Percentiles rank a stretch among this genome's conserved stretches.
Evolutionary conservation across 2,797 vertebrate species (phyloP).

Genomic region (Sylvilagus floridanus): DNA sequence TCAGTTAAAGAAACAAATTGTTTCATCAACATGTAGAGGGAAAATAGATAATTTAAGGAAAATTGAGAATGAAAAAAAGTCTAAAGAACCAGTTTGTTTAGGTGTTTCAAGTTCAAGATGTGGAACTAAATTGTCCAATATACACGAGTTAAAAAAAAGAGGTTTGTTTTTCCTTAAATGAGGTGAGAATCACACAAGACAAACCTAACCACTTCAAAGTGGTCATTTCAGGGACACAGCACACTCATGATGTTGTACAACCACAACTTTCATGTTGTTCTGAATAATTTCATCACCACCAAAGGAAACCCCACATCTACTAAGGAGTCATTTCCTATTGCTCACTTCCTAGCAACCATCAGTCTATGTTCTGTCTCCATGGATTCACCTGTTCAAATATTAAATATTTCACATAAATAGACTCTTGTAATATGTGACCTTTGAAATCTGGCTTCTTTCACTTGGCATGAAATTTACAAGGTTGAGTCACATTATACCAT

Average conservation of each 20-base stretch:
- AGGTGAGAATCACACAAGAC: neutral
- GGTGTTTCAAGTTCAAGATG: constrained; percentile 16
- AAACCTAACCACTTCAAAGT: constrained; percentile 36
- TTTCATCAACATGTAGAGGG: neutral
- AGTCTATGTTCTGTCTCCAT: neutral
- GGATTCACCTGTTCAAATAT: neutral
- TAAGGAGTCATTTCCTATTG: constrained; percentile 1
- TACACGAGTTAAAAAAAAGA: neutral
- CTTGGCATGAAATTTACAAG: neutral
- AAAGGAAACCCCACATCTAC: neutral
- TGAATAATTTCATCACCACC: neutral
- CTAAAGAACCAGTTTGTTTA: neutral
- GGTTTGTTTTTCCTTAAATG: neutral
- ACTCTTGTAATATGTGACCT: neutral
- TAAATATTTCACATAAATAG: neutral
- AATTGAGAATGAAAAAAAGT: neutral
- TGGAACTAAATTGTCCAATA: neutral
- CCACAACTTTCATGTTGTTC: neutral
- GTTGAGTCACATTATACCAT: neutral
- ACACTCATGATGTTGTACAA: neutral
- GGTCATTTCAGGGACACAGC: neutral
- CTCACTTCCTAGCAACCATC: neutral
- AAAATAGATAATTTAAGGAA: neutral
- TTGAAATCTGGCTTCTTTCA: constrained; percentile 1
- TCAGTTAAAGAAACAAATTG: constrained; percentile 29